phyloP scores from a whole-genome alignment of 2,113 vertebrate genomes.

The Dicentrarchus labrax region DNA sequence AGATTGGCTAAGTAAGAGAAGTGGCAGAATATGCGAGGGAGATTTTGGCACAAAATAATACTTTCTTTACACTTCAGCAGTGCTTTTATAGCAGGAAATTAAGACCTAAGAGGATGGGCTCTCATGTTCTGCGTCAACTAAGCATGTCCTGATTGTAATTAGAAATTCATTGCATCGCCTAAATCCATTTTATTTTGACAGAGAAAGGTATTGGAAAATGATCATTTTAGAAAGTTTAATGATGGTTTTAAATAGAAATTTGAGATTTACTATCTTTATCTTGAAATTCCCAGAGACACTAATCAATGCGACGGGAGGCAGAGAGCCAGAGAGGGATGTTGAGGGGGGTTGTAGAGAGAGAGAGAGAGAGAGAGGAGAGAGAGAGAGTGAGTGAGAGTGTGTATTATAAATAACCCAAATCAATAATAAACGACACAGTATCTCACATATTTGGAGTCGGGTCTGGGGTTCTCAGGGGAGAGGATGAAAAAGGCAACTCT shows the following conservation, averaged over 20 bases:
- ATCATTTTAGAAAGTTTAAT: background rate
- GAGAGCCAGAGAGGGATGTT: background rate
- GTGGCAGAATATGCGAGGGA: constrained; percentile 25
- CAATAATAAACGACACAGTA: constrained; percentile 84
- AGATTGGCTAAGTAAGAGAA: background rate
- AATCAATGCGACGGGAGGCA: constrained; percentile 6
- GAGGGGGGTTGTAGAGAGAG: constrained; percentile 26
- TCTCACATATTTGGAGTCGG: constrained; percentile 80
- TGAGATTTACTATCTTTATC: constrained; percentile 25
- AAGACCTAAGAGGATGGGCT: background rate
- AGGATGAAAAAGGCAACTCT: constrained; percentile 60
- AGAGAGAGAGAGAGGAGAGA: constrained; percentile 18
- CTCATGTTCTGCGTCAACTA: background rate
- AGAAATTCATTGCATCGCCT: background rate
- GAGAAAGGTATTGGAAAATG: background rate
- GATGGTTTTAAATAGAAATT: background rate
- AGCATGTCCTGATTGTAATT: background rate
- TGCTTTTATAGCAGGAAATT: constrained; percentile 14
- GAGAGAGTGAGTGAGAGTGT: constrained; percentile 28
- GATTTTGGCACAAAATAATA: constrained; percentile 2
- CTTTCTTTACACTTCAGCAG: constrained; percentile 15
- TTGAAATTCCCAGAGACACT: constrained; percentile 26
- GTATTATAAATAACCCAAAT: constrained; percentile 86
- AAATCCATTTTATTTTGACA: constrained; percentile 3
- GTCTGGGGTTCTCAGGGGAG: constrained; percentile 66